phyloP scores from a whole-genome alignment of 2,797 vertebrate genomes.

The Hipposideros larvatus region DNA sequence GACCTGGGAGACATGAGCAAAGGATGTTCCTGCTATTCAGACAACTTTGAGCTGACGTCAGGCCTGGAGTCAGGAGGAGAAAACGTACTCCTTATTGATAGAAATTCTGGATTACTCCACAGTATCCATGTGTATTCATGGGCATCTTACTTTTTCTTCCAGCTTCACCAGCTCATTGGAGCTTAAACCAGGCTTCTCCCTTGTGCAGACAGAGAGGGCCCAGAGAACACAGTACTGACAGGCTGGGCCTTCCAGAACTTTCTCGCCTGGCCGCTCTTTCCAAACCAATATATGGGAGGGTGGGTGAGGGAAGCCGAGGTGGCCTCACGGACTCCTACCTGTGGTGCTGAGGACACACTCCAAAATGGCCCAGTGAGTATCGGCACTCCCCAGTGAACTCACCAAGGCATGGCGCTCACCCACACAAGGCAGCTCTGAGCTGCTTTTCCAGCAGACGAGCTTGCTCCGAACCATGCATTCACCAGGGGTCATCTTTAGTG shows the following conservation, averaged over 20 bases:
- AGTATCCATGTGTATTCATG: background rate
- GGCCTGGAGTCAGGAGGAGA: background rate
- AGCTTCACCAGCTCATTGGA: background rate
- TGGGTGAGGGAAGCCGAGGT: background rate
- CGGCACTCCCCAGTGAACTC: background rate
- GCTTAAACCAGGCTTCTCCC: background rate
- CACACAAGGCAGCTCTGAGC: background rate
- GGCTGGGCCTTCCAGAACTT: background rate
- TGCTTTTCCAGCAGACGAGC: background rate
- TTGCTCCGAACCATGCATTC: background rate
- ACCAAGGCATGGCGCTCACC: background rate
- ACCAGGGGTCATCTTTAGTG: background rate
- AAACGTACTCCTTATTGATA: background rate
- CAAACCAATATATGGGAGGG: background rate
- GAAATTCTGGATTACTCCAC: background rate
- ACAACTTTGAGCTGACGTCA: background rate
- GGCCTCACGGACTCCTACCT: background rate
- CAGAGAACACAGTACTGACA: background rate
- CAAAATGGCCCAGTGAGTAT: accelerated
- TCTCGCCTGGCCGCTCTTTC: background rate
- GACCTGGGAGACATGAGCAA: accelerated
- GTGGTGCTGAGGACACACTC: background rate
- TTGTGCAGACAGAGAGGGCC: background rate
- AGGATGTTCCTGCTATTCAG: background rate
- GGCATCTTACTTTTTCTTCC: background rate